Evolutionary conservation across 2,113 vertebrate species (phyloP), one percentile per base, ranked within the genome.

Genomic region (Oostethus manadensis): DNA sequence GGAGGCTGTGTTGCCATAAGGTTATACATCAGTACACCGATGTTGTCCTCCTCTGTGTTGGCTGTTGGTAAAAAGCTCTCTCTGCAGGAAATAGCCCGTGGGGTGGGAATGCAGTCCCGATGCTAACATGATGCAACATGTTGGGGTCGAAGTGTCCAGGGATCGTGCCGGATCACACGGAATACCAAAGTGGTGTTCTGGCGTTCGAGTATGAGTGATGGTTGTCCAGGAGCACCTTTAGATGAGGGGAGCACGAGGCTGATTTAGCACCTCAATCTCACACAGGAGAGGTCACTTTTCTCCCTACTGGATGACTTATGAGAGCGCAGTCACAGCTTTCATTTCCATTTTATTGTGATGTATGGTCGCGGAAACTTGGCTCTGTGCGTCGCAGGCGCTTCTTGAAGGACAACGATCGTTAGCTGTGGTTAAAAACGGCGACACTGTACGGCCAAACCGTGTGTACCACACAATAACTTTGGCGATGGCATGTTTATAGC

Each of bases 261-360:
- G 83, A 87, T 85, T 87, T 85, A 80, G 70, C 17, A 22, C 61
- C 77, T 77, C 77, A 73, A 76, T 84, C 74, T 74, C 13, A 4
- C 26, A 74, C 71, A 68, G 69, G 46, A 68, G 68, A 58, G 72
- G 79, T 76, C 73, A 60, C 67, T 80, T 71, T 74, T 69, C 66
- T 59, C 35, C 20, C 63, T 17, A 10, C 51, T 9, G 44, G 58
- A 76, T 78, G 81, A 87, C 77, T 80, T 76, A 84, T 18, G 53
- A 78, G 76, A 69, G 62, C 60, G 66, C 10, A 29, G 65, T 23
- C 22, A 4, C 46, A 9, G 68, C 58, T 77, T 85, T 82, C 71
- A 78, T 85, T 82, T 77, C 73, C 58, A 72, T 81, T 77, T 74
- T 54, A 79, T 72, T 68, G 61, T 69, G 66, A 85, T 48, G 21